phyloP scores from a whole-genome alignment of 2,888 invertebrate genomes.

The Chrysina gloriosa region DNA sequence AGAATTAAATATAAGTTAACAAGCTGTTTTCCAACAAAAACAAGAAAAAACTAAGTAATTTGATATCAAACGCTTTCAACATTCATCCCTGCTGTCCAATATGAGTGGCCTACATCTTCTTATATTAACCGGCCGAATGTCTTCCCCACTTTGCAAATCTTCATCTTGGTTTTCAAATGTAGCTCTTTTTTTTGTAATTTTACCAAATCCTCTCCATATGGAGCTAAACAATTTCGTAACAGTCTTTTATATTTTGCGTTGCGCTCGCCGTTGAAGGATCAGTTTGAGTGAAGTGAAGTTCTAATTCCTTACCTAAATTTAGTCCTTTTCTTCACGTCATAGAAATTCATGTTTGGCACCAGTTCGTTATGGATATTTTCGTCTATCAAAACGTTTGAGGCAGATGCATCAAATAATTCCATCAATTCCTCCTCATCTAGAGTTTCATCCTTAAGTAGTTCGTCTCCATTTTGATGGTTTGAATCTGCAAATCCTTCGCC shows the following conservation, averaged over 20 bases:
- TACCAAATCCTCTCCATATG: conserved; percentile 19
- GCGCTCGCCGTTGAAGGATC: conserved; percentile 15
- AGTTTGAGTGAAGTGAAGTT: conserved; percentile 13
- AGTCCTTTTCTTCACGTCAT: conserved; percentile 44
- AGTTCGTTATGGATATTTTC: conserved; percentile 43
- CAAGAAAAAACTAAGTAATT: too few relatives aligned
- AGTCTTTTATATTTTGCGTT: conserved; percentile 22
- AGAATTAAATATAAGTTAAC: too few relatives aligned
- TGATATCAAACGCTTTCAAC: too few relatives aligned
- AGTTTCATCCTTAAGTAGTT: too few relatives aligned
- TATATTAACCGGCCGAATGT: neutral
- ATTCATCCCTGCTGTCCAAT: neutral
- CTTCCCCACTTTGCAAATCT: conserved; percentile 10
- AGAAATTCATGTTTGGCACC: conserved; percentile 42
- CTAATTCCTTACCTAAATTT: conserved; percentile 41
- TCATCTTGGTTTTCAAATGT: too few relatives aligned
- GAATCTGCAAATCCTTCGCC: conserved; percentile 19
- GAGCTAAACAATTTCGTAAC: conserved; percentile 27
- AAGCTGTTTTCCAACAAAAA: too few relatives aligned
- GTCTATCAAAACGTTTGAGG: conserved; percentile 44
- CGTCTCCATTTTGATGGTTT: conserved; percentile 44
- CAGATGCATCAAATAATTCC: conserved; percentile 43
- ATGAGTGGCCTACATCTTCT: too few relatives aligned
- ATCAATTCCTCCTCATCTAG: conserved; percentile 46
- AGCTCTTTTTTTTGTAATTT: neutral